Percentiles rank a stretch among this genome's conserved stretches.
phyloP scores from a whole-genome alignment of 2,113 vertebrate species.

The Odobenus rosmarus region DNA sequence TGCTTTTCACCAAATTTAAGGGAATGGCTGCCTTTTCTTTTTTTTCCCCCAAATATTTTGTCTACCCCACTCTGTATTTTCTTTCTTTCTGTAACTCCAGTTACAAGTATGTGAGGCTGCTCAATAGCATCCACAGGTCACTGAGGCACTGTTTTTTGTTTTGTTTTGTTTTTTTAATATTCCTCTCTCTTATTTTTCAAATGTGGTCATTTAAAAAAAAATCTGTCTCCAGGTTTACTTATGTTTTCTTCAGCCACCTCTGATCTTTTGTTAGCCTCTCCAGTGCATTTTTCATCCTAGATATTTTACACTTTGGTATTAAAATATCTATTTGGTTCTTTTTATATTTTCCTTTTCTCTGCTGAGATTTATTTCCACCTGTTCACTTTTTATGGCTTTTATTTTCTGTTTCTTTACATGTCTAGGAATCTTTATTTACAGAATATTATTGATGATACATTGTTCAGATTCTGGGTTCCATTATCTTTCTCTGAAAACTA shows the following conservation, averaged over 20 bases:
- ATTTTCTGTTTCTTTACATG: neutral
- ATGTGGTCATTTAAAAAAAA: neutral
- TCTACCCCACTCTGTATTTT: neutral
- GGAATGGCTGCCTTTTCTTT: neutral
- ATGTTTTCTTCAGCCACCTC: neutral
- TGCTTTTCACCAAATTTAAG: neutral
- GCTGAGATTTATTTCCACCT: neutral
- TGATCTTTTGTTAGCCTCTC: neutral
- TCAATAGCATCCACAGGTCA: fast-evolving
- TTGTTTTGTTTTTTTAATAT: neutral
- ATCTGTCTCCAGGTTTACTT: neutral
- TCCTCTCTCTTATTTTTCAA: neutral
- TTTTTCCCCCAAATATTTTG: neutral
- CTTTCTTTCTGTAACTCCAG: neutral
- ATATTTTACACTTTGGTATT: neutral
- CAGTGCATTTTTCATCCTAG: neutral
- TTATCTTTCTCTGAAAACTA: neutral
- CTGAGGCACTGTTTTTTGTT: neutral
- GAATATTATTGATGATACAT: neutral
- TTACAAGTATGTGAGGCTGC: neutral
- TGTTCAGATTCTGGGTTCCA: neutral
- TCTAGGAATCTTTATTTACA: neutral
- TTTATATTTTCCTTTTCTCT: neutral
- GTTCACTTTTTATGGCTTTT: neutral
- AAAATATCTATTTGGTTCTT: neutral